A percentile compares a stretch with the other conserved stretches of the same genome.
These are phyloP conservation scores for Bombyx mandarina DNA, from an alignment of 1,140 invertebrate species.

Conservation along the genomic window DNA sequence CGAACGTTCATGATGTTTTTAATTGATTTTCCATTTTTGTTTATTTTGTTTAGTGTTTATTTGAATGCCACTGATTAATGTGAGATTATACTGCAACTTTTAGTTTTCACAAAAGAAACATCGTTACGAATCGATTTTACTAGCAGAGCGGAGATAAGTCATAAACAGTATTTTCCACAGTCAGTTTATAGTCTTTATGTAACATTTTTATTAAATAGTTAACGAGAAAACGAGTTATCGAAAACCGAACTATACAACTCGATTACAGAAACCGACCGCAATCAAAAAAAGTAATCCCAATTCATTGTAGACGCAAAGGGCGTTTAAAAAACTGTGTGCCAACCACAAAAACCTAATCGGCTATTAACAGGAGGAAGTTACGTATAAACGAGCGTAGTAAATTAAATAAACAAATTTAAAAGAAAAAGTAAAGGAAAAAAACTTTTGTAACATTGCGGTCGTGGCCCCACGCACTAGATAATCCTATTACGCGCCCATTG, in stretches of 20 bases:
- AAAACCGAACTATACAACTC: too few relatives aligned
- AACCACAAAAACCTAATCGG: slow-evolving; percentile 57
- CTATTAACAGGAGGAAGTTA: slow-evolving; percentile 53
- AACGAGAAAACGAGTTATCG: too few relatives aligned
- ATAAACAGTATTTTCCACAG: too few relatives aligned
- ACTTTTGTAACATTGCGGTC: slow-evolving; percentile 32
- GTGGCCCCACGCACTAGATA: slow-evolving; percentile 44
- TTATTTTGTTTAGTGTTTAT: too few relatives aligned
- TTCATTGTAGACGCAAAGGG: slow-evolving; percentile 30
- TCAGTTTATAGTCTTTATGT: too few relatives aligned
- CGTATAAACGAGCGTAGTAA: slow-evolving; percentile 61
- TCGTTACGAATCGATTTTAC: neutral
- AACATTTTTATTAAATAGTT: too few relatives aligned
- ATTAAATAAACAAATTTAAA: slow-evolving; percentile 69
- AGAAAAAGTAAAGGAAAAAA: slow-evolving; percentile 35
- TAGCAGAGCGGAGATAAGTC: slow-evolving; percentile 3
- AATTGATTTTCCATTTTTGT: too few relatives aligned
- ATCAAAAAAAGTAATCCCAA: slow-evolving; percentile 38
- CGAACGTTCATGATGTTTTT: too few relatives aligned
- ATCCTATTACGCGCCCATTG: slow-evolving; percentile 59
- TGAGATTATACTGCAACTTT: too few relatives aligned
- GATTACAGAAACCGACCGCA: too few relatives aligned
- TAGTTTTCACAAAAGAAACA: too few relatives aligned
- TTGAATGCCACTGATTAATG: too few relatives aligned
- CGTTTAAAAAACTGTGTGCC: slow-evolving; percentile 24